Base-by-base conservation (phyloP, 2,113 vertebrate genomes). In the Brevimyrus niger region DNA sequence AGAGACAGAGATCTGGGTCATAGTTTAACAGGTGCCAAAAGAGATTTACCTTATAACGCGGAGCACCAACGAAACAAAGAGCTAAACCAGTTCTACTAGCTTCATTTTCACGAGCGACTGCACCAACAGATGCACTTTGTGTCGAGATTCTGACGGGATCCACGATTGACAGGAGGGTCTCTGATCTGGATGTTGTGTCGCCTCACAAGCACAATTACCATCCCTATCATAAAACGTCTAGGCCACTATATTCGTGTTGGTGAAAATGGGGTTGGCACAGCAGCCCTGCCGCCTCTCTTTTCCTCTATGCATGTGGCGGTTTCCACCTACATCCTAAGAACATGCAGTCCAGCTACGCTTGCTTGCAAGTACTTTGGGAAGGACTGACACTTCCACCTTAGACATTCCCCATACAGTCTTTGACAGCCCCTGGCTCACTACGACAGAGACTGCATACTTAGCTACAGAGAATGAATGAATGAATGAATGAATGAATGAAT, bases 1-100 rank as follows among this genome's bases (percentile, higher is more conserved):
- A 47, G 23, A 73, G 88, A 35, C 6, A 9, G 48, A 53, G 15
- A 87, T 9, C 50, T 35, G 85, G 69, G 69, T 82, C 69, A 55
- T 15, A 82, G 88, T 82, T 83, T 53, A 89, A 89, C 31, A 82
- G 87, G 61, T 35, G 61, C 42, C n/a, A 10, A 88, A 7, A 76
- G 15, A 48, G 11, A 44, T 44, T 65, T 3, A 27, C 31, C 10
- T 13, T 11, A 4, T 7, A 7, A 42, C 2, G 7, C 1, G 48
- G 21, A 38, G 15, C 47, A 17, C 19, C 11, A 9, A 42, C 0
- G 2, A 46, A 84, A 84, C 44, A 84, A 47, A 46, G 35, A 42
- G 7, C 31, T 8, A n/a, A 46, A 23, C 44, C 80, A 46, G 80
- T 83, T 83, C 7, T 44, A 46, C 42, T 17, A 51, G 21, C n/a